Evolutionary conservation across 2,113 vertebrate species (phyloP), one percentile per base, ranked within the genome.

Genomic region (Gracilinanus agilis): DNA sequence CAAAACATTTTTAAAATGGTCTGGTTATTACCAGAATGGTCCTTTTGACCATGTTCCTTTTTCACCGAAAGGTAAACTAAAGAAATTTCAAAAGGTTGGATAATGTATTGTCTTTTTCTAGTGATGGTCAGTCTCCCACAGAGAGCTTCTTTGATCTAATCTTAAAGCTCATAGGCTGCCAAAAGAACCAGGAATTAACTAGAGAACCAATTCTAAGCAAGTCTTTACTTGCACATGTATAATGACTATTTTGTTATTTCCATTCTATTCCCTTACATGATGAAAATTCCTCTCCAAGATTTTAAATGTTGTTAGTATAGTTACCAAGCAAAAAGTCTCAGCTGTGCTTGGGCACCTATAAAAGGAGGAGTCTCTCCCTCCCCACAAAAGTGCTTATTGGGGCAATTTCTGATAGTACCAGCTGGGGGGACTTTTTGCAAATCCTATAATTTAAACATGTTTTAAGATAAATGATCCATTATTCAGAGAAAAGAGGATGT

Each of bases 41-140:
- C 90, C 44, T 90, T 96, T 94, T 96, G 88, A 25, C 83, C 83
- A 11, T 90, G 55, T 91, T 95, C 21, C 25, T 58, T 53, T 67
- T 90, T 94, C 90, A 8, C 61, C 61, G 61, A 44, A 90, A 55
- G 29, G 23, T 92, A 55, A 92, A 75, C 34, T 83, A 88, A 0
- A 88, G 83, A 53, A 91, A 95, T 96, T 96, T 34, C 44, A 88
- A 90, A 92, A 93, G 21, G 55, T 93, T 93, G 29, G 44, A 55
- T 54, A n/a, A 29, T 29, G 24, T 24, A 4, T 7, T 83, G 83
- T 90, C 90, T 49, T 29, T 27, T 23, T 95, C 90, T 92, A 49
- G 25, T 75, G 16, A 21, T 34, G 90, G 1, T 91, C 1, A 67
- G 24, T 54, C 40, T 67, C 56, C 1, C 24, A 19, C 53, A 92